Evolutionary conservation across 2,888 invertebrate species (phyloP).

Genomic region (Copidosoma aretas): DNA sequence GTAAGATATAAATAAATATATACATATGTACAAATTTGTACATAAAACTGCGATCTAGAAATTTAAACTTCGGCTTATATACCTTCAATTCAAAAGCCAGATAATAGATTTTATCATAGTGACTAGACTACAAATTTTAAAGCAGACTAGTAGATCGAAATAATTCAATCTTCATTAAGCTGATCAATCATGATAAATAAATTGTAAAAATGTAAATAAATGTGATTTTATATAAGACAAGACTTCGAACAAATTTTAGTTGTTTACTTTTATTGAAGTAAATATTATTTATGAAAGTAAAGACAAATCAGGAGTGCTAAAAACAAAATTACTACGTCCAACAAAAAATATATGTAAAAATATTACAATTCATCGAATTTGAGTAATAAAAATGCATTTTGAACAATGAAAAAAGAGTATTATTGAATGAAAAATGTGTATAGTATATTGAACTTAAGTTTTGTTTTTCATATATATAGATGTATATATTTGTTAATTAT

Average conservation of each 20-base stretch:
- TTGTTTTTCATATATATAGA: slow-evolving; percentile 39
- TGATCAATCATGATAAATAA: slow-evolving; percentile 47
- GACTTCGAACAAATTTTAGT: slow-evolving; percentile 22
- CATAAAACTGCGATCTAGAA: slow-evolving; percentile 49
- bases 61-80: slow-evolving; percentile 43
- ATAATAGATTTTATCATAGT: slow-evolving; percentile 53
- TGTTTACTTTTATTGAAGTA: slow-evolving; percentile 25
- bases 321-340: neutral
- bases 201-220: slow-evolving; percentile 62
- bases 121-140: slow-evolving; percentile 49
- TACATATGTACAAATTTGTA: slow-evolving; percentile 52
- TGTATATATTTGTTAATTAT: slow-evolving; percentile 49
- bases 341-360: neutral
- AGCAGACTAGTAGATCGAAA: slow-evolving; percentile 37
- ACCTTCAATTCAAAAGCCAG: slow-evolving; percentile 40
- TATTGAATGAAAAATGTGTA: slow-evolving; percentile 7
- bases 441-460: neutral
- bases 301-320: neutral
- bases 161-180: slow-evolving; percentile 47
- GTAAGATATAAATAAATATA: slow-evolving; percentile 43
- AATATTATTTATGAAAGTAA: slow-evolving; percentile 6
- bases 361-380: neutral
- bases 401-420: neutral
- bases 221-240: slow-evolving; percentile 58
- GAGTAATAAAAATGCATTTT: slow-evolving; percentile 4